A percentile compares a stretch with the other conserved stretches of the same genome.
Conservation (phyloP, 1,140 invertebrate genomes). For the Plodia interpunctella region DNA sequence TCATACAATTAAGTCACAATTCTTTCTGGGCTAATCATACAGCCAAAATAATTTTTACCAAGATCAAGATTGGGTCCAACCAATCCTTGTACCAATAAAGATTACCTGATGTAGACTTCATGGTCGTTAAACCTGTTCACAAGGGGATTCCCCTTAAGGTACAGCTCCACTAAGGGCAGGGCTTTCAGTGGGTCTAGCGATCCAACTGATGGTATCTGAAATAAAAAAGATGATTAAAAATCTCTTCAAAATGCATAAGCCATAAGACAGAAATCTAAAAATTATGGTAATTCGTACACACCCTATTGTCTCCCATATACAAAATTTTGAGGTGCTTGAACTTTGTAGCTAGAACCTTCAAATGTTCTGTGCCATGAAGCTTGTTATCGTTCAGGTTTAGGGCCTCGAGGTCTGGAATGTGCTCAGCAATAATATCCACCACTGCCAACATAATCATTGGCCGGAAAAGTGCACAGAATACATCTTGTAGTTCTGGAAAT, state of each 20-base stretch:
- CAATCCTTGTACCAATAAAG: constrained; percentile 25
- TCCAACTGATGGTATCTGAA: constrained; percentile 84
- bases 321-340: constrained; percentile 87
- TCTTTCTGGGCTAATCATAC: not conserved
- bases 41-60: not conserved
- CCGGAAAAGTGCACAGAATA: constrained; percentile 86
- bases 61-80: not conserved
- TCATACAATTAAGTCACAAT: not conserved
- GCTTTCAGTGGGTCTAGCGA: constrained; percentile 84
- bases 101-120: constrained; percentile 90
- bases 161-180: constrained; percentile 84
- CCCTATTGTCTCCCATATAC: constrained; percentile 89
- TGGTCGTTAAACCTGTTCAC: constrained; percentile 87
- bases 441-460: constrained; percentile 84
- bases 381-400: constrained; percentile 91
- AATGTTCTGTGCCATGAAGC: constrained; percentile 81
- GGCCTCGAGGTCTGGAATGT: constrained; percentile 88
- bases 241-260: too few species aligned
- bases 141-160: constrained; percentile 88
- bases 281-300: constrained; percentile 63
- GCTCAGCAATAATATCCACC: constrained; percentile 86
- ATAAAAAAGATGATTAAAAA: too few species aligned
- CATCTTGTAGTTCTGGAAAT: constrained; percentile 78
- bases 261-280: too few species aligned
- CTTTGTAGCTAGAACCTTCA: constrained; percentile 80